Evolutionary conservation across 2,113 vertebrate genomes (phyloP).

Genomic region (Struthio camelus): DNA sequence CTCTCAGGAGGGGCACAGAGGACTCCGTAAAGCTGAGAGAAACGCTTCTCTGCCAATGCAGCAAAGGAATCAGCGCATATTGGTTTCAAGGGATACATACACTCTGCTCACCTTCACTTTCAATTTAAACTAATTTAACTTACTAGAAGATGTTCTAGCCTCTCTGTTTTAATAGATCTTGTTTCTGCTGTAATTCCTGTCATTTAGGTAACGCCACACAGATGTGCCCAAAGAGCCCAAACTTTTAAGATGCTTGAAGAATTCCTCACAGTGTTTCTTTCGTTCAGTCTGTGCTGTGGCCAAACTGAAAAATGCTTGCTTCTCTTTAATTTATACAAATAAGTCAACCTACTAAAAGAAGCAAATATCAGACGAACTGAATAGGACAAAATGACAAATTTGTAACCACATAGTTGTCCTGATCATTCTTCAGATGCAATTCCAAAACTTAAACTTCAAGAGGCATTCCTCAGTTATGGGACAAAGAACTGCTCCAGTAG

Average conservation of each 20-base stretch:
- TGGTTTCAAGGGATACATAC: background rate
- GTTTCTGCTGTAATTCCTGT: background rate
- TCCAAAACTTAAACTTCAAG: background rate
- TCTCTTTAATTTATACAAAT: background rate
- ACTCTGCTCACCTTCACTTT: background rate
- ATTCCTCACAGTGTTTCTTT: constrained; percentile 6
- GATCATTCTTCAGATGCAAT: background rate
- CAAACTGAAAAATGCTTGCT: background rate
- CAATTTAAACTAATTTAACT: background rate
- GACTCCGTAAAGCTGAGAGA: background rate
- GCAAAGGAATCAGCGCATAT: background rate
- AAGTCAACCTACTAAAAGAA: background rate
- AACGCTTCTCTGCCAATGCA: background rate
- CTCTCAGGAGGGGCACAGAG: background rate
- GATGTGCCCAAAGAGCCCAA: background rate
- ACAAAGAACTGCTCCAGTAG: background rate
- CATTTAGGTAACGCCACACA: constrained; percentile 11
- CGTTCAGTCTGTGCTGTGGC: background rate
- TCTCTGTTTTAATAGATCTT: background rate
- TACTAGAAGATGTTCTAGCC: background rate
- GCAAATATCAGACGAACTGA: background rate
- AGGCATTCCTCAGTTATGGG: background rate
- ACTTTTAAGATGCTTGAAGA: background rate
- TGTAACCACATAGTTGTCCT: background rate
- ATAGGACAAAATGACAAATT: background rate